Evolutionary conservation across 2,888 invertebrate species (phyloP), one percentile per base, ranked within the genome.

Genomic region (Copidosoma aretas): DNA sequence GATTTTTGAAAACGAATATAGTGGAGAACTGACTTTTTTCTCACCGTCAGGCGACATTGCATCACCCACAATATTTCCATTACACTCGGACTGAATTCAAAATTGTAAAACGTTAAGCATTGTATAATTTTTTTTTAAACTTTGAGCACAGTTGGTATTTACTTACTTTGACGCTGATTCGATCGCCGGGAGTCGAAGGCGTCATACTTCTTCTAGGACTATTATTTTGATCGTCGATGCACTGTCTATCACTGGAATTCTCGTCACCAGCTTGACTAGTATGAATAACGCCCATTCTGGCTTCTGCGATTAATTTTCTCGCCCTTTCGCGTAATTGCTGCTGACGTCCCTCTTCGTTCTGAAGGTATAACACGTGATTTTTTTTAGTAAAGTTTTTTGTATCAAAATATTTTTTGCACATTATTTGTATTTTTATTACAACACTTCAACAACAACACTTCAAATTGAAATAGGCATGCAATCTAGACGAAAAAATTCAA

Each of bases 301-400:
- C 94, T 81, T 96, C 95, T 0, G 94, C 94, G 70, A 97, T 95
- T 64, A 97, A 86, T 78, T 91, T 90, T 75, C 95, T 89, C 69
- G 97, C 97, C 81, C 96, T 87, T 83, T 97, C 97, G 10, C 94
- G 87, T 74, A 97, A 84, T 80, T 93, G 91, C 68, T 90, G 90
- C 80, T 96, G 95, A 76, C 95, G 88, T 80, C 95, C 95, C 79
- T 94, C 93, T 82, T 95, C 93, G 67, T 89, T 89, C 87, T 89
- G 85, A 41, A 84, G 81, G 54, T 46, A 43, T 52, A 19, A 19
- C 12, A 8, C n/a, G n/a, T 32, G 3, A 5, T 32, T 32, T 32
- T 32, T 32, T 32, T 32, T 32, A 32, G 32, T 5, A 32, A 32
- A 32, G 8, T 32, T n/a, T n/a, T n/a, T 32, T 32, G 32, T 32